phyloP scores from a whole-genome alignment of 2,888 invertebrate genomes.

The Reticulitermes lucifugus region DNA sequence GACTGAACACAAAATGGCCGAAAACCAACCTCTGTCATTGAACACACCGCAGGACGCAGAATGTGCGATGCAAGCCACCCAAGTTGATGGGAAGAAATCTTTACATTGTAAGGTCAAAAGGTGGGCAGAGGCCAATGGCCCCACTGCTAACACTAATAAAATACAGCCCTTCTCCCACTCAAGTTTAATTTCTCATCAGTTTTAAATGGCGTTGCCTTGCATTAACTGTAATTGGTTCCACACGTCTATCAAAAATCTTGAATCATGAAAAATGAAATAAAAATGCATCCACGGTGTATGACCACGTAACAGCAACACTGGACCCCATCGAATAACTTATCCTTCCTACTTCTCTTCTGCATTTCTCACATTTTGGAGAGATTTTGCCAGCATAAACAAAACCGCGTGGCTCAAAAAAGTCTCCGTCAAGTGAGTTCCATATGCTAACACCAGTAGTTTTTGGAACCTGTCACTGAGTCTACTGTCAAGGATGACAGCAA shows the following conservation, averaged over 20 bases:
- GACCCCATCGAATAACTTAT: no score
- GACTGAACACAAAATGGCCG: no score
- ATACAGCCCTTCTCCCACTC: background rate
- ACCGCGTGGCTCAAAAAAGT: no score
- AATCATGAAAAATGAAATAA: background rate
- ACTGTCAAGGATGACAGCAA: no score
- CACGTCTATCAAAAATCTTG: conserved; percentile 43
- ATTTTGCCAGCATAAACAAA: no score
- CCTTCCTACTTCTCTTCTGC: no score
- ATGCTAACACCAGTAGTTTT: no score
- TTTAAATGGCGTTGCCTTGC: conserved; percentile 47
- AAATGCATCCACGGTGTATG: background rate
- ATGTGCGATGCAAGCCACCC: background rate
- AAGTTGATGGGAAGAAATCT: background rate
- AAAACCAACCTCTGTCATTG: background rate
- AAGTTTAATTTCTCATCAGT: conserved; percentile 51
- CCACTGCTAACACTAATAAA: background rate
- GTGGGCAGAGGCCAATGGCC: background rate
- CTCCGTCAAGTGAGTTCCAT: no score
- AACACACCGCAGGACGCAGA: background rate
- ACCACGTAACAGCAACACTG: no score
- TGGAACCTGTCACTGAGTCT: no score
- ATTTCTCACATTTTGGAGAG: no score
- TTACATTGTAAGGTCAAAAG: background rate
- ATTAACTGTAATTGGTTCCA: conserved; percentile 50